Base-by-base conservation (phyloP, 2,888 invertebrate species). In the Polydesmus complanatus region DNA sequence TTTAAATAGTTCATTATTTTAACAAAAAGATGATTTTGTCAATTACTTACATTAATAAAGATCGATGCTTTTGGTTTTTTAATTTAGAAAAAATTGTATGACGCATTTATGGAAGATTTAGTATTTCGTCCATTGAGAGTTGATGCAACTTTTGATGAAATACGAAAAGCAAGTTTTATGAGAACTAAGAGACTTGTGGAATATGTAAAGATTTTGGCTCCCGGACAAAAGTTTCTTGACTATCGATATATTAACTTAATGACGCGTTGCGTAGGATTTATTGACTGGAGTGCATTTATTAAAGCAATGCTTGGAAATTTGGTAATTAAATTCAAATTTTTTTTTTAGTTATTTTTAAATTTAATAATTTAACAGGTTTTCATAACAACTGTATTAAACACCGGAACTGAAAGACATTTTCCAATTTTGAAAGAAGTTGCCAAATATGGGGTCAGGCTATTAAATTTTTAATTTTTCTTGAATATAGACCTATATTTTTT, bases 71-170 rank as follows among this genome's bases (percentile, higher is more conserved):
- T 27, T 61, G n/a, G 14, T 22, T 63, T 57, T 67, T 65, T 61
- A 57, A 75, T 76, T 8, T 69, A 90, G 89, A 81, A 86, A 72
- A 81, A 83, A 71, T 78, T 92, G 69, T 90, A 87, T 86, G 79
- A 80, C 19, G 81, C 83, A 0, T 71, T 92, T 68, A 86, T 88
- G 70, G 81, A 79, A 58, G 91, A 93, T 71, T 86, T 88, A 0
- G 73, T 89, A 14, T 93, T 89, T 71, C 80, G 83, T 8, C 81
- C 83, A 67, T 77, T 79, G 8, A 74, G 78, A 27, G 75, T 78
- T 19, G 81, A 83, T 0, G 80, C 81, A 0, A 75, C 82, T 0
- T 75, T 84, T 27, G 86, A 88, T 65, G 85, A 91, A 69, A 56
- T 71, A 78, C 68, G 86, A 79, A 70, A 80, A 79, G 62, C 78